A percentile compares a stretch with the other conserved stretches of the same genome.
phyloP scores from a whole-genome alignment of 2,888 invertebrate species.

The Diachrysia chrysitis region DNA sequence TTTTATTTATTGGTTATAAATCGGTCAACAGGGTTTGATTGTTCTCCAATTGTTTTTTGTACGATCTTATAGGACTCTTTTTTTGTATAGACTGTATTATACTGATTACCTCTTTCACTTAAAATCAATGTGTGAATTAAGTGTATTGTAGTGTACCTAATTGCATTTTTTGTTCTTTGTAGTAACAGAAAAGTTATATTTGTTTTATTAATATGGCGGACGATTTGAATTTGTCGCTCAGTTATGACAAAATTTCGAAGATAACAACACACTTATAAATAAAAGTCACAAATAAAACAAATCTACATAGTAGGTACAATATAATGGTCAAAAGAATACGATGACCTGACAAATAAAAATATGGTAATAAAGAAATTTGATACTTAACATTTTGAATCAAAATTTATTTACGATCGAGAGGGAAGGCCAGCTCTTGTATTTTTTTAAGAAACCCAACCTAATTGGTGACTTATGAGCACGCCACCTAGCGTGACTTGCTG shows the following conservation, averaged over 20 bases:
- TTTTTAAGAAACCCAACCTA: slow-evolving; percentile 71
- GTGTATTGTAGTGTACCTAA: too few species aligned
- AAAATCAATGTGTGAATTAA: too few species aligned
- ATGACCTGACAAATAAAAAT: slow-evolving; percentile 45
- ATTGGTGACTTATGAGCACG: slow-evolving; percentile 75
- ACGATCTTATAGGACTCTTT: not conserved
- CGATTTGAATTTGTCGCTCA: too few species aligned
- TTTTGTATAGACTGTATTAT: not conserved
- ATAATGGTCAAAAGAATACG: slow-evolving; percentile 36
- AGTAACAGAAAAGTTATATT: too few species aligned
- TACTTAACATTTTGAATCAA: slow-evolving; percentile 51
- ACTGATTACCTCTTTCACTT: not conserved
- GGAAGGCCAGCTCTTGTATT: slow-evolving; percentile 48
- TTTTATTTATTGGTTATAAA: slow-evolving; percentile 5
- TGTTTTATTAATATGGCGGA: too few species aligned
- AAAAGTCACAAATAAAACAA: slow-evolving; percentile 27
- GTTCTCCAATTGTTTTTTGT: not conserved
- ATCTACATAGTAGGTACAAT: slow-evolving; percentile 30
- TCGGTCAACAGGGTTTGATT: not conserved
- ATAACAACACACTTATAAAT: not conserved
- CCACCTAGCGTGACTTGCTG: slow-evolving; percentile 73
- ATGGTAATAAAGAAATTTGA: slow-evolving; percentile 47
- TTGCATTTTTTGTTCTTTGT: too few species aligned
- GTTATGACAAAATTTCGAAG: too few species aligned
- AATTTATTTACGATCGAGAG: slow-evolving; percentile 48